Percentiles rank a stretch among this genome's conserved stretches.
phyloP scores from a whole-genome alignment of 2,113 vertebrate genomes.

The Pachycephala philippinensis region DNA sequence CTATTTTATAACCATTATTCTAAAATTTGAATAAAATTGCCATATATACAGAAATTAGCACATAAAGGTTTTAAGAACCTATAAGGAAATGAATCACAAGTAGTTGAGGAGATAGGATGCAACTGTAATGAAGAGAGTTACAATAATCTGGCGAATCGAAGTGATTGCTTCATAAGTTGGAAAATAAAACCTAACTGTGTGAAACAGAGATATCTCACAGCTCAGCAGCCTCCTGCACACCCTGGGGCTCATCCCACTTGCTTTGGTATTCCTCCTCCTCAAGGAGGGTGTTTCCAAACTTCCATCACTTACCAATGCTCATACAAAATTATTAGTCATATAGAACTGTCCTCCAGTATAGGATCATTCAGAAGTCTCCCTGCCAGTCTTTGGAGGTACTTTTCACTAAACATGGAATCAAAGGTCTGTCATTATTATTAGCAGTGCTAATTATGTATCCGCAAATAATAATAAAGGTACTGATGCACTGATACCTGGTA shows the following conservation, averaged over 20 bases:
- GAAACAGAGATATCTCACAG: not conserved
- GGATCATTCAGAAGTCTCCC: not conserved
- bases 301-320: not conserved
- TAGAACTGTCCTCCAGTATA: not conserved
- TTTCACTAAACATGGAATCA: not conserved
- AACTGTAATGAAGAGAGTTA: not conserved
- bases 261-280: not conserved
- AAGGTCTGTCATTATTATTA: not conserved
- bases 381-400: not conserved
- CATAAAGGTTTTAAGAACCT: not conserved
- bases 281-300: not conserved
- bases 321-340: not conserved
- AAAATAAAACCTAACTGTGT: not conserved
- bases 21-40: not conserved
- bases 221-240: not conserved
- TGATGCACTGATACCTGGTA: not conserved
- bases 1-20: not conserved
- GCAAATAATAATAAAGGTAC: not conserved
- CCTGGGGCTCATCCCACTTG: not conserved
- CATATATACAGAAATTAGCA: not conserved
- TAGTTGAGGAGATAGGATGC: not conserved
- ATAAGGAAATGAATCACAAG: not conserved
- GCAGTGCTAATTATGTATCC: not conserved
- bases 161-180: not conserved
- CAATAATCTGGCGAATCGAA: not conserved